phyloP scores from a whole-genome alignment of 1,140 invertebrate genomes.

The Anoplophora glabripennis region DNA sequence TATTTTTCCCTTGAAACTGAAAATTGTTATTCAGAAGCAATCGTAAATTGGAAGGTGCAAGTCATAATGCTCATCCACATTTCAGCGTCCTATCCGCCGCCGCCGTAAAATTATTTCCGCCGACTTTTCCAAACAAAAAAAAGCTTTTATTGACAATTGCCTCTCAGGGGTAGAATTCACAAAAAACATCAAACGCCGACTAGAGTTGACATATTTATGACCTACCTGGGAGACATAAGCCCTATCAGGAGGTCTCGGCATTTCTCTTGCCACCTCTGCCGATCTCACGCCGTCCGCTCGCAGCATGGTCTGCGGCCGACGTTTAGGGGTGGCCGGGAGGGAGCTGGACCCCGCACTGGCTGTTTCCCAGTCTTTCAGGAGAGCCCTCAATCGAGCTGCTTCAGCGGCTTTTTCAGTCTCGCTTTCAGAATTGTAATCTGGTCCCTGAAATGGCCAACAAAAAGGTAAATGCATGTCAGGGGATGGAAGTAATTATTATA shows the following conservation, averaged over 20 bases:
- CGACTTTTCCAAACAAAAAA: no score
- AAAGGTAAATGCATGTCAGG: no score
- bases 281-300: conserved; percentile 13
- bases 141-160: no score
- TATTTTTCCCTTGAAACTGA: no score
- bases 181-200: not conserved
- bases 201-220: not conserved
- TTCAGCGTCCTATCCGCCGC: no score
- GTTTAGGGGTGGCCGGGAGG: conserved; percentile 36
- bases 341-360: conserved; percentile 50
- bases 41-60: no score
- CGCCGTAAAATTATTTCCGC: no score
- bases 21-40: no score
- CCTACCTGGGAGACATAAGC: conserved; percentile 28
- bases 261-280: conserved; percentile 17
- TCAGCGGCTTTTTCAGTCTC: conserved; percentile 62
- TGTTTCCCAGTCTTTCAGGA: conserved; percentile 63
- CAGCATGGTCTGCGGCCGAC: conserved; percentile 4
- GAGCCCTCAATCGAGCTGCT: conserved; percentile 54
- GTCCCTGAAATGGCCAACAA: no score
- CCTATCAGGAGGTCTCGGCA: conserved; percentile 20
- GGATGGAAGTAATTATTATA: no score
- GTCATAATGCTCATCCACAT: no score
- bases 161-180: no score
- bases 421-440: conserved; percentile 68